Evolutionary conservation across 1,140 invertebrate genomes (phyloP).

Genomic region (Drosophila arizonae): DNA sequence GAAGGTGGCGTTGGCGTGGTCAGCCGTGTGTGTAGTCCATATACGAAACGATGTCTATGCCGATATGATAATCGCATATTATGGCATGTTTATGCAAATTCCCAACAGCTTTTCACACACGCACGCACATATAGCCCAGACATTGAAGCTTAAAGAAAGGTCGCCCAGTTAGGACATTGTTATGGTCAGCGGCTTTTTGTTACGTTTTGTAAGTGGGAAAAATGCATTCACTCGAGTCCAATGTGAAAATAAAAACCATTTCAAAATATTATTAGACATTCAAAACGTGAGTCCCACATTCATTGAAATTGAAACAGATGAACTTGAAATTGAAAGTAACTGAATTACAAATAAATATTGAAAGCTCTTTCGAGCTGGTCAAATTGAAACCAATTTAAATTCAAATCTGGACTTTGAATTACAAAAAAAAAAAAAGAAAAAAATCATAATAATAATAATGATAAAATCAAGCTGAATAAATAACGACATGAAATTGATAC

Average conservation of each 20-base stretch:
- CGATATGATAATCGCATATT: constrained; percentile 63
- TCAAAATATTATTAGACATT: constrained; percentile 8
- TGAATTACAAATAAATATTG: neutral
- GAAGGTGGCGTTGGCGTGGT: constrained; percentile 52
- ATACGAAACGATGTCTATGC: constrained; percentile 30
- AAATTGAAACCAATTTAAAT: neutral
- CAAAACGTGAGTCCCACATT: neutral
- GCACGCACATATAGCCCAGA: constrained; percentile 2
- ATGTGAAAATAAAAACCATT: neutral
- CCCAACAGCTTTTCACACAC: constrained; percentile 37
- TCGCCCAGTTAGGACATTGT: constrained; percentile 5
- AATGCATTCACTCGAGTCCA: constrained; percentile 1
- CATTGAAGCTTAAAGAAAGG: constrained; percentile 18
- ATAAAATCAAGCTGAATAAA: neutral
- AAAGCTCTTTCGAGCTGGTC: too few relatives aligned
- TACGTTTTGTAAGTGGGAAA: constrained; percentile 22
- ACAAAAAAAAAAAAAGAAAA: neutral
- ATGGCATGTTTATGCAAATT: constrained; percentile 70
- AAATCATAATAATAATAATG: neutral
- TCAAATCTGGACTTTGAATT: neutral
- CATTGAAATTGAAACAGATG: neutral
- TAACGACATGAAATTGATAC: too few relatives aligned
- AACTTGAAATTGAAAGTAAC: neutral
- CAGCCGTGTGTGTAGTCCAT: constrained; percentile 24
- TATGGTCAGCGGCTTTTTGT: neutral